A percentile compares a stretch with the other conserved stretches of the same genome.
Evolutionary conservation across 1,140 invertebrate genomes (phyloP).

Genomic region (Pristionchus pacificus): DNA sequence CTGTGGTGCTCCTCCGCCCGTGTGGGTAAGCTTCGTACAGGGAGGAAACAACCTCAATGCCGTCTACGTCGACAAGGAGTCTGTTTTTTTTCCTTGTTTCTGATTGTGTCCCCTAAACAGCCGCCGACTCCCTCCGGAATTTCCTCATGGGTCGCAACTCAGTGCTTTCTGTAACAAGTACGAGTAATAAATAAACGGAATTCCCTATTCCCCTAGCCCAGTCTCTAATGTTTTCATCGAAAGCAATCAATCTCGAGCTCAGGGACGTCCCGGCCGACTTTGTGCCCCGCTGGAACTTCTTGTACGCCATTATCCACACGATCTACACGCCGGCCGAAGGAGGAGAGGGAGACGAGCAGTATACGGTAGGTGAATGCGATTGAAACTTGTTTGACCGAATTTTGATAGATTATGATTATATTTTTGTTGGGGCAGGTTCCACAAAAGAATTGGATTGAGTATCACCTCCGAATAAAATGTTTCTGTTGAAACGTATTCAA

Average conservation of each 20-base stretch:
- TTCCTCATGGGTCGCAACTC: too few species aligned
- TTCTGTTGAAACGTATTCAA: too few species aligned
- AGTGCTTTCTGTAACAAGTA: too few species aligned
- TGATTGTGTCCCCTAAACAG: not conserved
- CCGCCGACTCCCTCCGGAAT: too few species aligned
- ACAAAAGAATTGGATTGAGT: too few species aligned
- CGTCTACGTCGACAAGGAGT: conserved; percentile 15
- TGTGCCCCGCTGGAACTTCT: conserved; percentile 22
- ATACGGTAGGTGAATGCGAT: conserved; percentile 9
- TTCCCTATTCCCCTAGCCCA: too few species aligned
- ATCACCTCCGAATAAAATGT: too few species aligned
- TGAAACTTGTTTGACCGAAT: too few species aligned
- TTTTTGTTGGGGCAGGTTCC: too few species aligned
- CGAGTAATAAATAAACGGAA: too few species aligned
- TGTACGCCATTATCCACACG: conserved; percentile 19
- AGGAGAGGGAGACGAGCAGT: conserved; percentile 29
- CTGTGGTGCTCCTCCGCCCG: conserved; percentile 16
- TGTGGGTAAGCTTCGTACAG: conserved; percentile 21
- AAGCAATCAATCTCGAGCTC: not conserved
- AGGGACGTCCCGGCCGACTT: not conserved
- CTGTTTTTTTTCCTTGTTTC: not conserved
- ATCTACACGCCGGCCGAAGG: conserved; percentile 28
- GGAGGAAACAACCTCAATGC: conserved; percentile 25
- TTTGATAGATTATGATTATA: too few species aligned
- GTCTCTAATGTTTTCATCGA: too few species aligned